Conservation (phyloP, 2,113 vertebrate species). For the Phalacrocorax carbo region DNA sequence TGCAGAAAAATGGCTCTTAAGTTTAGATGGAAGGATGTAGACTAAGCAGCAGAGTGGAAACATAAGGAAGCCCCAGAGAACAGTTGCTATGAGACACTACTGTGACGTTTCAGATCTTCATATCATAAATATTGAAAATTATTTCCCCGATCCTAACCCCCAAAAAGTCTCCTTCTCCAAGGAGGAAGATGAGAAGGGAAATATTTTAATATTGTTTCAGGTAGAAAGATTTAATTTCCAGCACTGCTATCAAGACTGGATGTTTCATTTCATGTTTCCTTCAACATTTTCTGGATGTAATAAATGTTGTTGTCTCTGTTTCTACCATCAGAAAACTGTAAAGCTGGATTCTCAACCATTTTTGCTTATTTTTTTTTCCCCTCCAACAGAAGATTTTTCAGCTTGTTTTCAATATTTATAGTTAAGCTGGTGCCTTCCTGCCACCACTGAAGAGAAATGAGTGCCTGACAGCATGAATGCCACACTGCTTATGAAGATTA, state of each 20-base stretch:
- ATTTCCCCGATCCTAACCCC: not conserved
- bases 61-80: not conserved
- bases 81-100: not conserved
- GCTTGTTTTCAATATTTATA: slow-evolving; percentile 42
- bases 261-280: not conserved
- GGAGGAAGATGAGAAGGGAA: not conserved
- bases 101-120: not conserved
- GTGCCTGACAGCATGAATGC: not conserved
- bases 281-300: not conserved
- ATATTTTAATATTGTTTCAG: not conserved
- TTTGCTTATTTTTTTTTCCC: not conserved
- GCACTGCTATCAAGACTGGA: not conserved
- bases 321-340: not conserved
- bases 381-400: not conserved
- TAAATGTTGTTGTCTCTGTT: not conserved
- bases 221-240: not conserved
- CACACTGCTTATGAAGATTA: not conserved
- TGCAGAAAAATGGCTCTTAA: not conserved
- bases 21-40: not conserved
- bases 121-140: not conserved
- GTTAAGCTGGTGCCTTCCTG: not conserved
- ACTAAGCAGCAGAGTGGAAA: not conserved
- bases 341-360: not conserved
- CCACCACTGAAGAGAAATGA: not conserved
- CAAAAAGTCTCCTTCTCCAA: not conserved